These are phyloP conservation scores for human (Homo sapiens) DNA, from an alignment of 2,113 vertebrate species.

Conservation along the genomic window GRCh38 chr14:65954001-65954500, in stretches of 20 bases:
- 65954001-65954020: neutral
- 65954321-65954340: neutral
- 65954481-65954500: neutral
- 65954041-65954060: neutral
- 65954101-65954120: neutral
- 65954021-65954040: neutral
- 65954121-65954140: neutral
- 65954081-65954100: neutral
- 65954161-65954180: neutral
- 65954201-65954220: neutral
- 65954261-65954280: neutral
- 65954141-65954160: neutral
- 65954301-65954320: neutral
- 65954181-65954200: neutral
- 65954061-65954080: neutral
- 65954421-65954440: neutral
- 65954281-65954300: neutral
- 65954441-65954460: neutral
- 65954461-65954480: neutral
- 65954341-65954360: neutral
- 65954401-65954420: neutral
- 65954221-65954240: neutral
- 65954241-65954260: neutral
- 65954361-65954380: neutral
- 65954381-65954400: neutral